Conservation (phyloP, 2,113 vertebrate genomes). For the Oncorhynchus kisutch region DNA sequence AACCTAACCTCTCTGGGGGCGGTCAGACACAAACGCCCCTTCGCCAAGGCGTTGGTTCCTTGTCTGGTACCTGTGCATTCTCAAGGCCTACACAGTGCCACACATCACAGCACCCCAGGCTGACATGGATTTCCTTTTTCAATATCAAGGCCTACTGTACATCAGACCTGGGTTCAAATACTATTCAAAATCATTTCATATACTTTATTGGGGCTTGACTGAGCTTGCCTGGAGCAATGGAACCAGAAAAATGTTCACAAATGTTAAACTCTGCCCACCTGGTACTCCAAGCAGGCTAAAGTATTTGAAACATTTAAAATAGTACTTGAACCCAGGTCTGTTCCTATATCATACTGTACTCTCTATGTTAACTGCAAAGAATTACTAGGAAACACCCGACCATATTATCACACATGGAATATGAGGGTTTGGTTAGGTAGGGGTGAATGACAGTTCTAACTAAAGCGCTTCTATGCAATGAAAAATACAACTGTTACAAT, state of each 20-base stretch:
- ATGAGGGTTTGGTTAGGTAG: background rate
- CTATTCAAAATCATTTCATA: too few species aligned
- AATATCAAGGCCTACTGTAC: constrained; percentile 20
- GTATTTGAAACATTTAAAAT: background rate
- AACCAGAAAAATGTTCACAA: too few species aligned
- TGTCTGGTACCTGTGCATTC: background rate
- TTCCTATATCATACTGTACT: background rate
- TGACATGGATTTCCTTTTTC: background rate
- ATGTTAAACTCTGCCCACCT: too few species aligned
- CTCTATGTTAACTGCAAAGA: too few species aligned
- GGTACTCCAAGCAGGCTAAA: too few species aligned
- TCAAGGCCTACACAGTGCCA: background rate
- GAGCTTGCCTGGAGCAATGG: too few species aligned
- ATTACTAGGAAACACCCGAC: background rate
- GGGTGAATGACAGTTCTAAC: background rate
- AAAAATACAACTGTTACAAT: background rate
- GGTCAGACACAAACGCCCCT: background rate
- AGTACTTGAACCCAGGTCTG: background rate
- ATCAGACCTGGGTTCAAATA: too few species aligned
- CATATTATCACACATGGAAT: too few species aligned
- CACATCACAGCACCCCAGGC: background rate
- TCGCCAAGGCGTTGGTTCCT: background rate
- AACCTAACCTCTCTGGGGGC: background rate
- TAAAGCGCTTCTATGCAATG: background rate
- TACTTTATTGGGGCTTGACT: too few species aligned